Conservation (phyloP, 2,888 invertebrate species). For the Heteromurus nitidus region DNA sequence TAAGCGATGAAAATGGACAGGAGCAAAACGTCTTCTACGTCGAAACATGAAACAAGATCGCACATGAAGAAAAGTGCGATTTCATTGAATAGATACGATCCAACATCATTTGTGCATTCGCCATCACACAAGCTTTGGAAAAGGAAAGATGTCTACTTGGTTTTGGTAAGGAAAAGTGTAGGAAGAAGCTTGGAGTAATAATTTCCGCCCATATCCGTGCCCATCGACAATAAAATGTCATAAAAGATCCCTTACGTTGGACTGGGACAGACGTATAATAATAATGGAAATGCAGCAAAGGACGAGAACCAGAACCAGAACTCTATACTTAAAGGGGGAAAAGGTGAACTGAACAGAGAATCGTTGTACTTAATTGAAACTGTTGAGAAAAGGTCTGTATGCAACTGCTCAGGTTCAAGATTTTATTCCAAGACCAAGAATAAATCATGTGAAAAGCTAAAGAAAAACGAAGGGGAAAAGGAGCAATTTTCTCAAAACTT, state of each 20-base stretch:
- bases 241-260: constrained; percentile 24
- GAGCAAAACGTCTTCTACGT: no score
- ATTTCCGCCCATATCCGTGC: constrained; percentile 40
- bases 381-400: constrained; percentile 23
- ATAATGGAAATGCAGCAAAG: constrained; percentile 28
- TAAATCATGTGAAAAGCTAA: constrained; percentile 39
- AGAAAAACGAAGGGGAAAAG: neutral
- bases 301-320: constrained; percentile 23
- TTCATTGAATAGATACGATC: neutral
- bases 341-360: neutral
- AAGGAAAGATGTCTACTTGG: no score
- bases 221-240: constrained; percentile 49
- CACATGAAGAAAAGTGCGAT: constrained; percentile 28
- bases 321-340: no score
- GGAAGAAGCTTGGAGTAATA: constrained; percentile 14
- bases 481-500: constrained; percentile 33
- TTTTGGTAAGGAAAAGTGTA: no score
- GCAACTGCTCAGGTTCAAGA: neutral
- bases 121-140: no score
- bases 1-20: no score
- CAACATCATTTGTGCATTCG: no score
- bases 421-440: constrained; percentile 1
- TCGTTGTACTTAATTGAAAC: constrained; percentile 35
- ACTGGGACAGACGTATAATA: neutral
- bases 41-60: neutral